phyloP scores from a whole-genome alignment of 2,113 vertebrate genomes.

The Corvus moneduloides region DNA sequence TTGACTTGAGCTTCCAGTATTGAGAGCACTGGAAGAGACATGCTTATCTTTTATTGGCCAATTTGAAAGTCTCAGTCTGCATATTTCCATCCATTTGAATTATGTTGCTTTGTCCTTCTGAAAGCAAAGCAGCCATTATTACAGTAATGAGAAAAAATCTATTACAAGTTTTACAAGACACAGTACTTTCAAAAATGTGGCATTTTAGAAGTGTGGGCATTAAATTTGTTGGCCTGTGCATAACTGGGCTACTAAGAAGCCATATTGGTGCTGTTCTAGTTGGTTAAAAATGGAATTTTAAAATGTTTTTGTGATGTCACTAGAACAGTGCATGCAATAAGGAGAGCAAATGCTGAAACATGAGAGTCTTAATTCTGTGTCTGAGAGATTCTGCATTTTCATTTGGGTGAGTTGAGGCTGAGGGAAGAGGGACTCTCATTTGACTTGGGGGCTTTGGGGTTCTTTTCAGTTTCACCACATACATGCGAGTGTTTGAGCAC shows the following conservation, averaged over 20 bases:
- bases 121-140: neutral
- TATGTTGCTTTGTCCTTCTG: neutral
- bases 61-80: neutral
- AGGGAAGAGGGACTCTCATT: neutral
- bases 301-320: neutral
- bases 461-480: neutral
- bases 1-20: neutral
- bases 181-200: neutral
- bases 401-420: neutral
- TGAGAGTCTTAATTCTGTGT: neutral
- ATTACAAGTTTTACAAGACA: neutral
- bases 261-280: neutral
- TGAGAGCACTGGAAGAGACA: neutral
- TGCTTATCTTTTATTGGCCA: neutral
- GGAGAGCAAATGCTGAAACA: neutral
- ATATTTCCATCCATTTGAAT: neutral
- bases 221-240: neutral
- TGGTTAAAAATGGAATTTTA: neutral
- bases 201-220: neutral
- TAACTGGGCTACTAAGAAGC: neutral
- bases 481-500: fast-evolving
- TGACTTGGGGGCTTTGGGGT: neutral
- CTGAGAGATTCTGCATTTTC: neutral
- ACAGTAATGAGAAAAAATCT: neutral
- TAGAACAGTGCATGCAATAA: neutral